Base-by-base conservation (phyloP, 37 sponge, comb jelly and placozoan genomes). In the Tethya wilhelma region DNA sequence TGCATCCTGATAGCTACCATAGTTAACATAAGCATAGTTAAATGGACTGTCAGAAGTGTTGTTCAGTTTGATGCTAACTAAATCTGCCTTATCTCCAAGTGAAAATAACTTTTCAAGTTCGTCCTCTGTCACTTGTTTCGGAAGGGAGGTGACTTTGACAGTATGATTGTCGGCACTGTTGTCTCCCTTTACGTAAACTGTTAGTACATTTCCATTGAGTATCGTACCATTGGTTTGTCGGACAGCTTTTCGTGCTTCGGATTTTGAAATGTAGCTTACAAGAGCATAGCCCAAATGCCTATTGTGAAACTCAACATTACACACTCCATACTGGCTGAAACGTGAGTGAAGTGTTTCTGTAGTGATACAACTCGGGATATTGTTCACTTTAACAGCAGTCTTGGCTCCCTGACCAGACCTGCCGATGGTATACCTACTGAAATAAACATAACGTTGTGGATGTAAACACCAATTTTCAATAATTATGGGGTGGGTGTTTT, bases 1-100 rank as follows among this genome's bases (percentile, higher is more conserved):
- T 34, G 73, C 73, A 72, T 72, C 73, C 28, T 45, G 46, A 4
- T 0, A 29, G 31, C 32, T 72, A 32, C 8, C 0, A 32, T 45
- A 72, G 55, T 72, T 72, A 29, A 72, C 56, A 44, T 72, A 45
- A 1, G 73, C 73, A 72, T 45, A 72, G 1, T 45, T 45, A n/a
- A n/a, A n/a, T 12, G 63, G 28, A 60, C 28, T 60, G 22, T 7
- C 7, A 26, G 63, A 12, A n/a, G 28, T 12, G 22, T 23, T 7
- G 63, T 60, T 60, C 26, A 60, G 20, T 23, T 37, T 67, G 12
- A 67, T 23, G 40, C 68, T 67, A 32, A 11, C 40, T 8, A 67
- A 23, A 8, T 7, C 4, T 11, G 11, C 41, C 4, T 36, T 32
- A 39, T 67, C 9, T 29, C 20, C n/a, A 46, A 73, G 53, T 20